Evolutionary conservation across 2,888 invertebrate species (phyloP), one percentile per base, ranked within the genome.

Genomic region (Pammene fasciana): DNA sequence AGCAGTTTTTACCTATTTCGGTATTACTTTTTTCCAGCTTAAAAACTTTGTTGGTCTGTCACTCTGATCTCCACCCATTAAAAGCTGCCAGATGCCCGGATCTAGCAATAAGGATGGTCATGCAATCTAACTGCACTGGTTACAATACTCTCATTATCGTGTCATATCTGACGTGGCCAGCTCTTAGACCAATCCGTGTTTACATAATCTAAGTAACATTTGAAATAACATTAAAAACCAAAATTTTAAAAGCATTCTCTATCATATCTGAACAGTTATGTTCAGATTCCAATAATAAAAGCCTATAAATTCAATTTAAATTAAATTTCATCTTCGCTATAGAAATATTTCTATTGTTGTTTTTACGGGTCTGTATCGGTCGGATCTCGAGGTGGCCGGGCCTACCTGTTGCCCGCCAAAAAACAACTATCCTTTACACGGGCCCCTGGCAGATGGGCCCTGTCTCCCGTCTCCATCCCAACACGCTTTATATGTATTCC

Each of bases 351-450:
- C 73, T 74, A 72, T 76, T 75, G 72, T 74, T 73, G 71, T 71
- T 71, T 72, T 72, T 72, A 72, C 57, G 57, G 52, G 46, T 14
- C 52, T 38, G 60, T 65, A 68, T 68, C 68, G 68, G 52, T 71
- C 74, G 71, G 70, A 71, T 71, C 71, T 65, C 71, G 70, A 67
- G 65, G 72, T 72, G 72, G 72, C 71, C 71, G 71, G 26, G 60
- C 60, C 67, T 75, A 76, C 76, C 76, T 74, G 75, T 73, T 57
- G 62, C 66, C 65, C 65, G 60, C 67, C 67, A 72, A 72, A 75
- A 75, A 76, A 73, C 72, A 66, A 65, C 66, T 66, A 71, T 59
- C 71, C 71, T 74, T 59, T 56, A 50, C 55, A 68, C 41, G 45
- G 59, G 7, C 56, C 56, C 62, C 43, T 26, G 43, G 62, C 68